These are phyloP conservation scores for Rhabdophis nuchalis DNA, from an alignment of 2,797 vertebrate genomes.

Conservation along the genomic window DNA sequence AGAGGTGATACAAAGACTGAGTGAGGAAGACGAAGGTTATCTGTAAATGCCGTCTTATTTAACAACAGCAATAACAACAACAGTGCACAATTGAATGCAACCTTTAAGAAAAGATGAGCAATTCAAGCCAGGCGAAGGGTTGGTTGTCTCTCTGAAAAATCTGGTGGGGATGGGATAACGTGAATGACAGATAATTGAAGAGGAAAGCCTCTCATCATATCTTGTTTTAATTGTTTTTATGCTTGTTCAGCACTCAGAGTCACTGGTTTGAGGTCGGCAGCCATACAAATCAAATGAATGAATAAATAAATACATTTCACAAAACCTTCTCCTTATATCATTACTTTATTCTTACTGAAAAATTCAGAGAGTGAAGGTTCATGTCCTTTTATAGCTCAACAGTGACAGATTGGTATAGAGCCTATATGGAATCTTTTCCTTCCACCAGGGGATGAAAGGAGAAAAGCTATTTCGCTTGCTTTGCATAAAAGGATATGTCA, in stretches of 20 bases:
- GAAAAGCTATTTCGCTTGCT: not conserved
- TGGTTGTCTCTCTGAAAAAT: not conserved
- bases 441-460: not conserved
- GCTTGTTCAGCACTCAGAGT: not conserved
- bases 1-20: not conserved
- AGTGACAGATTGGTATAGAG: not conserved
- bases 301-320: not conserved
- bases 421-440: not conserved
- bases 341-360: not conserved
- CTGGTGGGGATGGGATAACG: not conserved
- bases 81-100: not conserved
- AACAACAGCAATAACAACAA: not conserved
- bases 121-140: not conserved
- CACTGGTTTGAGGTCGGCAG: not conserved
- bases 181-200: not conserved
- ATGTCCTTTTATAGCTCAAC: not conserved
- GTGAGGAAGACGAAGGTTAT: not conserved
- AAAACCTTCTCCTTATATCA: not conserved
- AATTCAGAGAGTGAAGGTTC: not conserved
- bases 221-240: not conserved
- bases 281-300: not conserved
- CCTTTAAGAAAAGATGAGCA: not conserved
- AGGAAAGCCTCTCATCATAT: not conserved
- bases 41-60: not conserved
- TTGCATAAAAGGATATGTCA: not conserved